These are phyloP conservation scores for Trachurus trachurus DNA, from an alignment of 2,797 vertebrate species.

Conservation along the genomic window DNA sequence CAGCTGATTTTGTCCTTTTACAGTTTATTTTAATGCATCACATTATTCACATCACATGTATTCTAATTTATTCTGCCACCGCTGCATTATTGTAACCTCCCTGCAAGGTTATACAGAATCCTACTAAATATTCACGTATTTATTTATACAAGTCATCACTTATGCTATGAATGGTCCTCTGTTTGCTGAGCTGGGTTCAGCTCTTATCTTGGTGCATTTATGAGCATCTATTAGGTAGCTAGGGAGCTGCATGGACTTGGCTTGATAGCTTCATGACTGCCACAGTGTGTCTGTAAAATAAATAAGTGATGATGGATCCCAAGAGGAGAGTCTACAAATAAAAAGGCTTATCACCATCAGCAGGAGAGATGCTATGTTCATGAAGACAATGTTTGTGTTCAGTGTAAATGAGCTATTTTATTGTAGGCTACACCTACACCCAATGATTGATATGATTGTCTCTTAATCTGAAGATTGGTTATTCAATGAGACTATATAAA, in stretches of 20 bases:
- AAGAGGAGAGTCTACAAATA: constrained; percentile 15
- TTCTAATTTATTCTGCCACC: constrained; percentile 1
- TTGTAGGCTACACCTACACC: neutral
- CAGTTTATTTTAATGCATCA: neutral
- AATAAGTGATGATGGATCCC: constrained; percentile 32
- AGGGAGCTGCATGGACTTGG: neutral
- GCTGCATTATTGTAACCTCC: constrained; percentile 5
- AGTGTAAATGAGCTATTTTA: neutral
- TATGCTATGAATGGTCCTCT: neutral
- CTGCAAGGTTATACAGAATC: neutral
- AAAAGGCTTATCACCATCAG: constrained; percentile 6
- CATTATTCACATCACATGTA: neutral
- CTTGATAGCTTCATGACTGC: constrained; percentile 8
- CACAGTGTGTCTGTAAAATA: constrained; percentile 21
- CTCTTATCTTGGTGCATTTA: neutral
- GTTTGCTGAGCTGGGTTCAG: neutral
- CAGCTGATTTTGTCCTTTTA: neutral
- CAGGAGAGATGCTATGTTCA: neutral
- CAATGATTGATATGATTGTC: neutral
- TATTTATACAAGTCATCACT: too few species aligned
- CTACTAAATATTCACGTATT: too few species aligned
- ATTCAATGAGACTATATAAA: neutral
- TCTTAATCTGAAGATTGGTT: neutral
- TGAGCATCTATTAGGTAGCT: neutral
- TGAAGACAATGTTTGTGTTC: neutral